Conservation (phyloP, 2,113 vertebrate species). For the Pollachius pollachius region DNA sequence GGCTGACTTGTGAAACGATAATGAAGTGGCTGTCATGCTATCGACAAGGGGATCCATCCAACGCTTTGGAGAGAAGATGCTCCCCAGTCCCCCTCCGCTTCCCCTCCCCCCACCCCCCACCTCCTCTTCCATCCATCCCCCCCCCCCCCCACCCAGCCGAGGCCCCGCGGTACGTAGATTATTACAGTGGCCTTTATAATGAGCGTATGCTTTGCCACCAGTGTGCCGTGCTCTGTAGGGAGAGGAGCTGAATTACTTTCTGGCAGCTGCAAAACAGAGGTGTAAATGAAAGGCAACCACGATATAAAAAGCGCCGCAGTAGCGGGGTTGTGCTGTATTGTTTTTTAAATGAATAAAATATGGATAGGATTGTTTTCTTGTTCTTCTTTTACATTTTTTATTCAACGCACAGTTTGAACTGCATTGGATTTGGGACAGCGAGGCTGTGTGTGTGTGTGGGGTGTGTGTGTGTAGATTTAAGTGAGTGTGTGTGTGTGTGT, state of each 20-base stretch:
- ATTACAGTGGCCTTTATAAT: slow-evolving; percentile 71
- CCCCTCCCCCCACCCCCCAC: no score
- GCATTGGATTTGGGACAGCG: neutral
- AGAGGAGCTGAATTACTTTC: slow-evolving; percentile 53
- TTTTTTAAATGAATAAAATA: slow-evolving; percentile 32
- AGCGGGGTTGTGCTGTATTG: slow-evolving; percentile 7
- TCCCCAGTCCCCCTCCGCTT: no score
- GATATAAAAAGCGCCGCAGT: slow-evolving; percentile 19
- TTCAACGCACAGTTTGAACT: neutral
- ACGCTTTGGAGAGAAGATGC: neutral
- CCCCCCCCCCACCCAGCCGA: slow-evolving; percentile 35
- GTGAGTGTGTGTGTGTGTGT: neutral
- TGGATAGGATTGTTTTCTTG: neutral
- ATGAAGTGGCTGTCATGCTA: slow-evolving; percentile 67
- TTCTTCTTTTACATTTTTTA: neutral
- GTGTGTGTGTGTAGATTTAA: neutral
- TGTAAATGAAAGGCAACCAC: slow-evolving; percentile 72
- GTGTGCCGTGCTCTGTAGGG: slow-evolving; percentile 51
- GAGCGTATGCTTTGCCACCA: slow-evolving; percentile 63
- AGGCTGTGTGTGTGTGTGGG: slow-evolving; percentile 14
- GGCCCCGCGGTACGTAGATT: slow-evolving; percentile 59
- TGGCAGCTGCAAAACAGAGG: slow-evolving; percentile 70
- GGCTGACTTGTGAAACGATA: slow-evolving; percentile 63
- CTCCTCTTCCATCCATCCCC: no score
- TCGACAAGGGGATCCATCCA: slow-evolving; percentile 58